Percentiles rank a stretch among this genome's conserved stretches.
These are phyloP conservation scores for Penelope pileata DNA, from an alignment of 2,113 vertebrate species.

Conservation along the genomic window DNA sequence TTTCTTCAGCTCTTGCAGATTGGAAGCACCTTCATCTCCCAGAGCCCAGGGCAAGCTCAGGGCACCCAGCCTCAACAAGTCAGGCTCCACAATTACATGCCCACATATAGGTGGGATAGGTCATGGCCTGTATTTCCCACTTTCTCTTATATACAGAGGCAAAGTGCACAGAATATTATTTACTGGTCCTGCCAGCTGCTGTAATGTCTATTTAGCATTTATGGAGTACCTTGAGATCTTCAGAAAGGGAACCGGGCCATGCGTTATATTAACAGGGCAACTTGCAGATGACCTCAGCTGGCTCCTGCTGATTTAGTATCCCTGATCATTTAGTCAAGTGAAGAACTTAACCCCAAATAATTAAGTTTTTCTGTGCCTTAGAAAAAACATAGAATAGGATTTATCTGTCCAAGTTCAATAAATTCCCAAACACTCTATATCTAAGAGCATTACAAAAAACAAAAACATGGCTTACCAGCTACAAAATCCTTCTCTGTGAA, in stretches of 20 bases:
- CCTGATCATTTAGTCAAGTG: not conserved
- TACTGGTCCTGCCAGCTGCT: not conserved
- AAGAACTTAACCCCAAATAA: not conserved
- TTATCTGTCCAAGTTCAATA: not conserved
- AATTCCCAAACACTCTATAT: not conserved
- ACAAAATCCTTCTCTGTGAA: constrained; percentile 74
- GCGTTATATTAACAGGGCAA: not conserved
- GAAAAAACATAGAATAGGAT: not conserved
- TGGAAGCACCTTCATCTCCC: not conserved
- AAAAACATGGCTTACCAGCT: constrained; percentile 30
- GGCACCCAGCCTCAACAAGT: not conserved
- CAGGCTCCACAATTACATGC: not conserved
- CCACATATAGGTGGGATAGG: not conserved
- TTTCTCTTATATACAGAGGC: not conserved
- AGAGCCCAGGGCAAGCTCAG: not conserved
- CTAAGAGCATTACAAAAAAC: not conserved
- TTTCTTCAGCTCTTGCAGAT: not conserved
- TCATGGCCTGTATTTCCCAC: not conserved
- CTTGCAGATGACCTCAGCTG: not conserved
- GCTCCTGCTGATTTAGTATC: not conserved
- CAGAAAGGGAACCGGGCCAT: not conserved
- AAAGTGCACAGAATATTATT: not conserved
- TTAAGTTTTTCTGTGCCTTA: not conserved
- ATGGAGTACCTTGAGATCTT: not conserved
- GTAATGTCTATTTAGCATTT: not conserved